phyloP scores from a whole-genome alignment of 2,888 invertebrate genomes.

The Theodoxus fluviatilis region DNA sequence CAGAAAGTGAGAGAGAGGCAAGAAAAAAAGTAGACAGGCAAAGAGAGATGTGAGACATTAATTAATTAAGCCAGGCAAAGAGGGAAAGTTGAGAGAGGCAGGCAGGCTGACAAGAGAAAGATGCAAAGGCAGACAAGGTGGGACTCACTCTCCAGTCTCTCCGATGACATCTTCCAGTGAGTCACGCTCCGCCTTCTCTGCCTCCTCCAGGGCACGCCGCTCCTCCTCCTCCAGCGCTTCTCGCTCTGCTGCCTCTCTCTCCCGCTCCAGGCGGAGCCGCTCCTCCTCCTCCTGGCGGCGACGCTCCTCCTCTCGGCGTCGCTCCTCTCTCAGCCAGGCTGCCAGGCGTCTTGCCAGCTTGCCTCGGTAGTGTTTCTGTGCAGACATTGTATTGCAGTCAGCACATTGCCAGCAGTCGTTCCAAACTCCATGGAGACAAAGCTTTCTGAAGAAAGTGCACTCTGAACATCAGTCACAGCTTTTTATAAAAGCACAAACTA shows the following conservation, averaged over 20 bases:
- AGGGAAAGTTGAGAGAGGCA: not conserved
- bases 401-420: not conserved
- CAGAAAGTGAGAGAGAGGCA: not conserved
- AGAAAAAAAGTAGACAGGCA: too few relatives aligned
- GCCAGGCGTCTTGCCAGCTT: conserved; percentile 46
- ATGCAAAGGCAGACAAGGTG: not conserved
- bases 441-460: conserved; percentile 9
- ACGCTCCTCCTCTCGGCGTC: conserved; percentile 50
- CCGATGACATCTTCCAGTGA: too few relatives aligned
- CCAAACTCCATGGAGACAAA: too few relatives aligned
- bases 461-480: not conserved
- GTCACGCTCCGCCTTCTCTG: too few relatives aligned
- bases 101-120: not conserved
- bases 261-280: conserved; percentile 36
- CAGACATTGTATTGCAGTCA: too few relatives aligned
- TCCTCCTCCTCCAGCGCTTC: conserved; percentile 42
- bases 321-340: conserved; percentile 39
- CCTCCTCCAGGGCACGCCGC: too few relatives aligned
- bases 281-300: conserved; percentile 44
- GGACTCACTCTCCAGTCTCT: too few relatives aligned
- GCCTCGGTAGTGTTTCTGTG: conserved; percentile 46
- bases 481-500: too few relatives aligned
- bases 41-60: not conserved
- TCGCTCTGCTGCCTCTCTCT: conserved; percentile 48
- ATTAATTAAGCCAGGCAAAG: too few relatives aligned